Evolutionary conservation across 53 echinoderm and acorn worm species (phyloP), one percentile per base, ranked within the genome.

Genomic region (Temnopleurus reevesii): DNA sequence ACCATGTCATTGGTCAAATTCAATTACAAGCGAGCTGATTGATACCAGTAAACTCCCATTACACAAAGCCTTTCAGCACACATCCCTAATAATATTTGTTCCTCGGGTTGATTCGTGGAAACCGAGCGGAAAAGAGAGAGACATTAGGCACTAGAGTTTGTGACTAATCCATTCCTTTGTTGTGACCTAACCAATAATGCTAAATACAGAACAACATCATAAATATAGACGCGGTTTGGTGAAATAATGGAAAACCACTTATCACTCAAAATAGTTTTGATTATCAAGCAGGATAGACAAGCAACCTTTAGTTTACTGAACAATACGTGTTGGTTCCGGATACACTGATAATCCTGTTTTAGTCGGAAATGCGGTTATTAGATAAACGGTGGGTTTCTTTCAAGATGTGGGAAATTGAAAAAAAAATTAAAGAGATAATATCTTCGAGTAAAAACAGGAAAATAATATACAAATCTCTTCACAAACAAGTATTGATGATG

Each of bases 81-180:
- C 10, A 71, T 34, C 65, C 18, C 17, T 18, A 31, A 64, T 64
- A n/a, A 41, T 71, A 49, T 41, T 23, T 3, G 56, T 17, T n/a
- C n/a, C n/a, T 12, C 21, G 71, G 71, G 4, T 38, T 35, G 19
- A 38, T 71, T 71, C 71, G 38, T 41, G 41, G 71, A 71, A 71
- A 71, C 19, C 5, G n/a, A 27, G 8, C 41, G 4, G 4, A 31
- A 41, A n/a, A 41, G 9, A 21, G 9, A 21, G 15, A 38, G 63
- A 58, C 58, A 58, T 6, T 18, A 55, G 63, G 27, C 58, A 58
- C 4, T 18, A 55, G 3, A n/a, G 17, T 55, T n/a, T 65, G 2
- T 71, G 71, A 71, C 71, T 71, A 71, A 71, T 71, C 41, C 71
- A 71, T 41, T 71, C 71, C 71, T 71, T 71, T 71, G 71, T 71